A percentile compares a stretch with the other conserved stretches of the same genome.
phyloP scores from a whole-genome alignment of 2,797 vertebrate genomes.

The Anolis apletophallus region DNA sequence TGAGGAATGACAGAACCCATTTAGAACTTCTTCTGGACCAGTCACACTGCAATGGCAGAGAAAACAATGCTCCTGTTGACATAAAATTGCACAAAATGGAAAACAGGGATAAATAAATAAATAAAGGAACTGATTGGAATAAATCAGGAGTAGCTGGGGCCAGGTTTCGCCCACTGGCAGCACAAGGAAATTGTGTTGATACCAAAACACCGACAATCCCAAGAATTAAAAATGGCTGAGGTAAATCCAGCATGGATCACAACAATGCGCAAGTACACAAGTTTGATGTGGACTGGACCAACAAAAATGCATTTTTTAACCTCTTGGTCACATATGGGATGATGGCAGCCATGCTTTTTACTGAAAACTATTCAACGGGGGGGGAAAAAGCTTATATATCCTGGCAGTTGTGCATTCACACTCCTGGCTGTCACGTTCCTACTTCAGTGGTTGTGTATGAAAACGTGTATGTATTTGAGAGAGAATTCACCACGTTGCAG shows the following conservation, averaged over 20 bases:
- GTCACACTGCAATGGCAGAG: neutral
- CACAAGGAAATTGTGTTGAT: too few relatives aligned
- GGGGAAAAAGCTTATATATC: neutral
- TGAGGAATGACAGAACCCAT: too few relatives aligned
- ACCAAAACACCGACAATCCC: neutral
- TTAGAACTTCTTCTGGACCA: neutral
- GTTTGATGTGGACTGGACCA: neutral
- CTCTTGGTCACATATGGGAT: too few relatives aligned
- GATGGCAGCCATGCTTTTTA: neutral
- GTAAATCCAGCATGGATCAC: slow-evolving; percentile 1
- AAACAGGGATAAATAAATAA: slow-evolving; percentile 3
- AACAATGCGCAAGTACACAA: neutral
- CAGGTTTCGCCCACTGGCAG: too few relatives aligned
- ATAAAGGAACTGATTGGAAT: neutral
- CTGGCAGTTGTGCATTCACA: too few relatives aligned
- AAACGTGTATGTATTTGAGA: neutral
- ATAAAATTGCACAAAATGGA: slow-evolving; percentile 9
- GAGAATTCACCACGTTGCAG: too few relatives aligned
- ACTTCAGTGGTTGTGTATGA: too few relatives aligned
- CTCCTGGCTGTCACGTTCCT: neutral
- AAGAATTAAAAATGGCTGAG: neutral
- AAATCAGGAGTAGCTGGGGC: too few relatives aligned
- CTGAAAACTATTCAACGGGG: neutral
- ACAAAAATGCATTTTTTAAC: too few relatives aligned
- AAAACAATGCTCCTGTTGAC: slow-evolving; percentile 13